phyloP scores from a whole-genome alignment of 2,888 invertebrate species.

The Laothoe populi region DNA sequence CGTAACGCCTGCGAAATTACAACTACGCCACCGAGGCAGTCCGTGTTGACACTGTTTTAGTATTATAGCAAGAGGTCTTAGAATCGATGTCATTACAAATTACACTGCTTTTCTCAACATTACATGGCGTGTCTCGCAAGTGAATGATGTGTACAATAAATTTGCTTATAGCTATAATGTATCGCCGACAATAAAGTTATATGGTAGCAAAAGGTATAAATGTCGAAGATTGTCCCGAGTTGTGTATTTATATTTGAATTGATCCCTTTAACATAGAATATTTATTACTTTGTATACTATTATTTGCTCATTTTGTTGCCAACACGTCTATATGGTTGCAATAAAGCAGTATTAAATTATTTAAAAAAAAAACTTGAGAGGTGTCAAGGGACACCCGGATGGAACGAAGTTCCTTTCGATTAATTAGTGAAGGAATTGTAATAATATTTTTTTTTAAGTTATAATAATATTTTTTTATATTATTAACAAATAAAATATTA shows the following conservation, averaged over 20 bases:
- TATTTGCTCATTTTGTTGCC: conserved; percentile 6
- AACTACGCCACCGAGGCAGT: too few species aligned
- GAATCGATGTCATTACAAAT: conserved; percentile 3
- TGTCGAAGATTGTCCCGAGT: conserved; percentile 30
- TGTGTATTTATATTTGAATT: conserved; percentile 8
- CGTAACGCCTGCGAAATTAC: too few species aligned
- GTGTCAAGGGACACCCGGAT: too few species aligned
- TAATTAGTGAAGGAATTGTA: too few species aligned
- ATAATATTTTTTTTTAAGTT: too few species aligned
- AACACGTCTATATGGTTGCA: neutral
- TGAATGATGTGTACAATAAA: conserved; percentile 14
- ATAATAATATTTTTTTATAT: too few species aligned
- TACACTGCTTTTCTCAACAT: conserved; percentile 15
- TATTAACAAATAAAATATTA: too few species aligned
- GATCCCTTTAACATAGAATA: neutral
- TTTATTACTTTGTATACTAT: neutral
- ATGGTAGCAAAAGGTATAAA: conserved; percentile 8
- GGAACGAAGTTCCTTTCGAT: too few species aligned
- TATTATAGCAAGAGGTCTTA: neutral
- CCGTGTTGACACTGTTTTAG: neutral
- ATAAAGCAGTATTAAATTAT: neutral
- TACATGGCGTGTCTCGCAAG: conserved; percentile 6
- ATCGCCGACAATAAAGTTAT: conserved; percentile 20
- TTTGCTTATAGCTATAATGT: conserved; percentile 17
- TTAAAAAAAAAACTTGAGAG: neutral